Base-by-base conservation (phyloP, 2,113 vertebrate species). In the Herpetotheres cachinnans region DNA sequence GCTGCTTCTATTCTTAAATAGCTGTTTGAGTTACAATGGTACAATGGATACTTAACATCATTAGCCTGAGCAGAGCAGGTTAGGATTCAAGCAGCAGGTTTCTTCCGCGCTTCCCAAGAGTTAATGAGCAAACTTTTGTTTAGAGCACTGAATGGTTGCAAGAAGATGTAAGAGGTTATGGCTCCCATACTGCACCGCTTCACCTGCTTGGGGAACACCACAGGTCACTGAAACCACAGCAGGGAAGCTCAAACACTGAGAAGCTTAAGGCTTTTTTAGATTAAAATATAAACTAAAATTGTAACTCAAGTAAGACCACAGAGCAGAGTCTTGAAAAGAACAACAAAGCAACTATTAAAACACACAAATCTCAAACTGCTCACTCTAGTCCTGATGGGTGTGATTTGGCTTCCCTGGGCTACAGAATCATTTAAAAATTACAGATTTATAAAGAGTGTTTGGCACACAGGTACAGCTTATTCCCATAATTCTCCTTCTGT, bases 181-280 rank as follows among this genome's bases (percentile, higher is more conserved):
- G 86, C 94, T 93, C 65, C 88, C 7, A 5, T 5, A 94, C 65
- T 0, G 5, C 52, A 25, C 27, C 2, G 17, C 54, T 36, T 87
- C 86, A 80, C 83, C 96, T 95, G 96, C 42, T 27, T 7, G 8
- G 55, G 59, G 72, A 86, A 62, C 3, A 20, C 82, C 61, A 66
- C 61, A 42, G 67, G 80, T 90, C 89, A 81, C 70, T 27, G 70
- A 95, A 94, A 95, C 59, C 89, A 89, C 91, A 74, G 83, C 90
- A 91, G 91, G 79, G 83, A 93, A 71, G 55, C 78, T 95, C 90
- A 92, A 94, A 93, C 50, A 55, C 93, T 83, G 86, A 95, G 80
- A 96, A 97, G 89, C 79, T 97, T 90, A 97, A 97, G 97, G 96
- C 95, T 95, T 95, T 95, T 84, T 96, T 76, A 88, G 74, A 87